Evolutionary conservation across 2,888 invertebrate species (phyloP).

Genomic region (Heliothis peltigera): DNA sequence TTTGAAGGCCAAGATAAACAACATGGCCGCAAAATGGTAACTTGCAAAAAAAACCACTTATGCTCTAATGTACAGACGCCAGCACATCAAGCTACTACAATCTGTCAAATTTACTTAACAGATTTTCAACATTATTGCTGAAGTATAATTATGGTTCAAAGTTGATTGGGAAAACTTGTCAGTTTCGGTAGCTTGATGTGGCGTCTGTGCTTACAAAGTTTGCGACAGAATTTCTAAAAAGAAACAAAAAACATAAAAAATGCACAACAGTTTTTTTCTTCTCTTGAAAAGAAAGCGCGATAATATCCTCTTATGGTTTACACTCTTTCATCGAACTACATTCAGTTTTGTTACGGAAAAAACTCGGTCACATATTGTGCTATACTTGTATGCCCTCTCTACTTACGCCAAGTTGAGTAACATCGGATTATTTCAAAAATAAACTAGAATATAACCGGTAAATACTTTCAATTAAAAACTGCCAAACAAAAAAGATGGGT

Average conservation of each 20-base stretch:
- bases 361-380: slow-evolving; percentile 11
- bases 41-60: background rate
- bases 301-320: background rate
- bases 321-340: slow-evolving; percentile 30
- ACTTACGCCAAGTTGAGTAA: slow-evolving; percentile 6
- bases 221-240: no score
- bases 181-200: no score
- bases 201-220: no score
- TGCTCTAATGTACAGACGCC: background rate
- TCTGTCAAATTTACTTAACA: no score
- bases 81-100: no score
- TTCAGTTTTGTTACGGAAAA: slow-evolving; percentile 12
- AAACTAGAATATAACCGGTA: slow-evolving; percentile 6
- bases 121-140: no score
- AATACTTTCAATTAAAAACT: slow-evolving; percentile 23
- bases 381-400: slow-evolving; percentile 13
- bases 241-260: background rate
- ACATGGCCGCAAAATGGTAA: no score
- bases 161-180: no score
- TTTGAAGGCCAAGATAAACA: no score
- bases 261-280: background rate
- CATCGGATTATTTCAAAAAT: slow-evolving; percentile 22
- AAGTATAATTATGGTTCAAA: no score
- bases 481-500: slow-evolving; percentile 33
- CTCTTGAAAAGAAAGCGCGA: slow-evolving; percentile 12